Percentiles rank a stretch among this genome's conserved stretches.
Conservation (phyloP, 2,888 invertebrate genomes). For the Eupithecia centaureata region DNA sequence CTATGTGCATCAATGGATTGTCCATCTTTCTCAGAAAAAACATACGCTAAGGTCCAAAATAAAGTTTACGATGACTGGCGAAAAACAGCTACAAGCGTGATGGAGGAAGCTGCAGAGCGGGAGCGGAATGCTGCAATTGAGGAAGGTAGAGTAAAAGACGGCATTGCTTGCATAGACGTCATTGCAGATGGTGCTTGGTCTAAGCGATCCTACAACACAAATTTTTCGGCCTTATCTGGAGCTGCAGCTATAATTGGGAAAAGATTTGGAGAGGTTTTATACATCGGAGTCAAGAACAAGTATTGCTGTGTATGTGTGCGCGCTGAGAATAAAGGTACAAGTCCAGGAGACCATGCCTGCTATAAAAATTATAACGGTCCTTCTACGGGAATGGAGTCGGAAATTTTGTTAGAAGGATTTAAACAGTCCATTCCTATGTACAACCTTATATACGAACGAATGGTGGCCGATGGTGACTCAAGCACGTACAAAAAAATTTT, state of each 20-base stretch:
- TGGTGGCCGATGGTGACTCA: not conserved
- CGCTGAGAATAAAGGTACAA: not conserved
- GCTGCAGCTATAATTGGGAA: not conserved
- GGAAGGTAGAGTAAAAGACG: not conserved
- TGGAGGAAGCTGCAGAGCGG: slow-evolving; percentile 8
- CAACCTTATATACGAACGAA: not conserved
- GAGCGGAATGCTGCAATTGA: not conserved
- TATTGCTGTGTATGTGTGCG: not conserved
- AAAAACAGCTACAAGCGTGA: slow-evolving; percentile 1
- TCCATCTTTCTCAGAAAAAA: too few relatives aligned
- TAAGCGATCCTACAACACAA: not conserved
- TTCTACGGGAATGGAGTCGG: too few relatives aligned
- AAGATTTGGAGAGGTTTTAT: slow-evolving; percentile 1
- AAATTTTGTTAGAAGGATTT: too few relatives aligned
- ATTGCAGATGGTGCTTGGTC: slow-evolving; percentile 4
- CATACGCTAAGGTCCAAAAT: too few relatives aligned
- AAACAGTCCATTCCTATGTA: too few relatives aligned
- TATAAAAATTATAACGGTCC: too few relatives aligned
- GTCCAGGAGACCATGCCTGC: not conserved
- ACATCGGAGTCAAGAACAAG: not conserved
- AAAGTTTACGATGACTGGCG: not conserved
- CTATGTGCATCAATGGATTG: not conserved
- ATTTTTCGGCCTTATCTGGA: slow-evolving; percentile 7
- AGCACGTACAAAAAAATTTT: not conserved
- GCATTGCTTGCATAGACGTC: not conserved